Evolutionary conservation across 1,140 invertebrate genomes (phyloP), one percentile per base, ranked within the genome.

Genomic region (Diabrotica virgifera): DNA sequence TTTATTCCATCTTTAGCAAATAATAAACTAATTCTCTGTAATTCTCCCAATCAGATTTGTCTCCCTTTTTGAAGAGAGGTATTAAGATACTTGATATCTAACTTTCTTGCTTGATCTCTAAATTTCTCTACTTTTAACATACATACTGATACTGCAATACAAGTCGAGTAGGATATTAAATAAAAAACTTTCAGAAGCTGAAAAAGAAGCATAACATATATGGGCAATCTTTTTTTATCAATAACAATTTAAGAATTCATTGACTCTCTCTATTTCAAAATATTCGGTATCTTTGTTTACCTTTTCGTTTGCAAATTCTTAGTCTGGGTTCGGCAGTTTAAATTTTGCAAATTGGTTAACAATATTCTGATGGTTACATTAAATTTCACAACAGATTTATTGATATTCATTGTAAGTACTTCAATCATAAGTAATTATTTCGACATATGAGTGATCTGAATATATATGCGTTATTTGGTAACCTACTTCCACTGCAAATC

Each of bases 241-340:
- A 4, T 24, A 4, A 24, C 24, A 24, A 24, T 24, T 24, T 24
- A 24, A 46, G 40, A 46, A 46, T 3, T 46, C 11, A 10, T 10
- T 46, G 8, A 46, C 40, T 46, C 40, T 46, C 40, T 46, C 40
- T 46, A 46, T 46, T 46, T 46, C 40, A 46, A 46, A 46, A 46
- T n/a, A 46, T 10, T n/a, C n/a, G 5, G 40, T 46, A 46, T 46
- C n/a, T 46, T 46, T 46, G 40, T 46, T 46, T 46, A 46, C 40
- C 8, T 46, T 46, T n/a, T 46, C n/a, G 40, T 46, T 46, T 46
- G 40, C 40, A 46, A 46, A 46, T 46, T 46, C 8, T 46, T 8
- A 10, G n/a, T 5, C 40, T 46, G 40, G 40, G 40, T 46, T 46
- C 0, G 40, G 40, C 40, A 46, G 24, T 24, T 46, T 46, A 46